Percentiles rank a stretch among this genome's conserved stretches.
Evolutionary conservation across 2,888 invertebrate species (phyloP).

Genomic region (Drosophila meridionalis): DNA sequence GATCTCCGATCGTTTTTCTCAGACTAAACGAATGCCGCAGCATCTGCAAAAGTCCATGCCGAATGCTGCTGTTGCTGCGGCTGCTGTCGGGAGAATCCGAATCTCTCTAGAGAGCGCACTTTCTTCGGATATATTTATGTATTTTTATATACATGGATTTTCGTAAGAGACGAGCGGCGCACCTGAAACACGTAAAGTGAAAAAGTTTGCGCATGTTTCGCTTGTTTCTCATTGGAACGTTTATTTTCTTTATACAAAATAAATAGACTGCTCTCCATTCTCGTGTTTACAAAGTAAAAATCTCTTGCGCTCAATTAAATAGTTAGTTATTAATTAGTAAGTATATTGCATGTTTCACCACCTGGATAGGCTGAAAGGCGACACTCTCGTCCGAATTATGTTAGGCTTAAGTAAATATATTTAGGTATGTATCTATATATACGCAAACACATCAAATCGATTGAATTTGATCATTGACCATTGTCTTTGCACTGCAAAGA

Average conservation of each 20-base stretch:
- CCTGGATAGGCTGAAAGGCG: slow-evolving; percentile 21
- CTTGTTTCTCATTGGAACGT: slow-evolving; percentile 27
- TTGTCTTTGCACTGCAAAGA: slow-evolving; percentile 52
- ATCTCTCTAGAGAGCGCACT: slow-evolving; percentile 31
- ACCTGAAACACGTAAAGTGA: slow-evolving; percentile 27
- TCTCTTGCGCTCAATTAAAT: slow-evolving; percentile 37
- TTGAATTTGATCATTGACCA: slow-evolving; percentile 21
- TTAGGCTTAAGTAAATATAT: slow-evolving; percentile 48
- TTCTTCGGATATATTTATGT: slow-evolving; percentile 15
- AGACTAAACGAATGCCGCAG: slow-evolving; percentile 75
- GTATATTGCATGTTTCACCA: slow-evolving; percentile 46
- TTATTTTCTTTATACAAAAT: slow-evolving; percentile 52
- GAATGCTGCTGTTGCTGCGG: slow-evolving; percentile 26
- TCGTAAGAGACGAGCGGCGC: slow-evolving; percentile 33
- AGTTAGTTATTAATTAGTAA: slow-evolving; percentile 36
- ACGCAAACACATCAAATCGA: slow-evolving; percentile 37
- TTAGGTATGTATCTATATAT: slow-evolving; percentile 1
- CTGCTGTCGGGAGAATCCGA: slow-evolving; percentile 30
- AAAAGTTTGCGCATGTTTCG: slow-evolving; percentile 53
- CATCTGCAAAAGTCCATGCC: slow-evolving; percentile 62
- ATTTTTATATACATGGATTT: slow-evolving; percentile 6
- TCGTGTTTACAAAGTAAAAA: slow-evolving; percentile 33
- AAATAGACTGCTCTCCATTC: slow-evolving; percentile 37
- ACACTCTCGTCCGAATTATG: slow-evolving; percentile 20
- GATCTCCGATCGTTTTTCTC: slow-evolving; percentile 85